Evolutionary conservation across 2,888 invertebrate genomes (phyloP).

Genomic region (Lacanobia oleracea): DNA sequence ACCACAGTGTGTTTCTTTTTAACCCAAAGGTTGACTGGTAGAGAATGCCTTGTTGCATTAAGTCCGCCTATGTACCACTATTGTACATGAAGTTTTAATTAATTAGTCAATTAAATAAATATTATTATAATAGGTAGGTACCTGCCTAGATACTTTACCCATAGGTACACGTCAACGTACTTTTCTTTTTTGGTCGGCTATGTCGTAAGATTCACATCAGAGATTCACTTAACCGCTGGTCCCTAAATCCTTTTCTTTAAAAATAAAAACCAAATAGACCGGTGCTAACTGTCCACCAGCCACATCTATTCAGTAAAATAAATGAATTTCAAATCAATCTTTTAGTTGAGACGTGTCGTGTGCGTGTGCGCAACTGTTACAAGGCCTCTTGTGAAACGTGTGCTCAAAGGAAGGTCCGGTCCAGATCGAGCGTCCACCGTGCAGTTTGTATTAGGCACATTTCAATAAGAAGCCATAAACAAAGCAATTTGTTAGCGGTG

Average conservation of each 20-base stretch:
- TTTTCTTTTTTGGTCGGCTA: too few relatives aligned
- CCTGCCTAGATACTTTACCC: neutral
- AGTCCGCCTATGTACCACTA: too few relatives aligned
- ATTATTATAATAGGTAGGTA: neutral
- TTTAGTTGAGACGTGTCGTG: slow-evolving; percentile 15
- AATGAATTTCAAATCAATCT: slow-evolving; percentile 28
- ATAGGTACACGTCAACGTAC: neutral
- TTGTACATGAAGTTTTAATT: too few relatives aligned
- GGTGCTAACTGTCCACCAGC: neutral
- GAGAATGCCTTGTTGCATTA: too few relatives aligned
- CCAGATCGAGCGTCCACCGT: slow-evolving; percentile 47
- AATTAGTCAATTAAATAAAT: too few relatives aligned
- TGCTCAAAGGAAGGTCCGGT: slow-evolving; percentile 52
- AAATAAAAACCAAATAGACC: neutral
- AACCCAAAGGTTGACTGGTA: too few relatives aligned
- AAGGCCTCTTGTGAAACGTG: slow-evolving; percentile 44
- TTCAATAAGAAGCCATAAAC: slow-evolving; percentile 79
- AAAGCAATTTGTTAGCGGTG: slow-evolving; percentile 78
- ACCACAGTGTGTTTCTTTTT: too few relatives aligned
- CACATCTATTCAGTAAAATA: slow-evolving; percentile 18
- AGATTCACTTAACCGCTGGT: neutral
- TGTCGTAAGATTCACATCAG: neutral
- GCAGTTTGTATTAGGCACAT: slow-evolving; percentile 69
- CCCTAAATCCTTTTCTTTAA: neutral
- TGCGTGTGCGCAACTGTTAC: slow-evolving; percentile 38